A percentile compares a stretch with the other conserved stretches of the same genome.
These are phyloP conservation scores for Venustoraphidia nigricollis DNA, from an alignment of 2,888 invertebrate genomes.

Conservation along the genomic window DNA sequence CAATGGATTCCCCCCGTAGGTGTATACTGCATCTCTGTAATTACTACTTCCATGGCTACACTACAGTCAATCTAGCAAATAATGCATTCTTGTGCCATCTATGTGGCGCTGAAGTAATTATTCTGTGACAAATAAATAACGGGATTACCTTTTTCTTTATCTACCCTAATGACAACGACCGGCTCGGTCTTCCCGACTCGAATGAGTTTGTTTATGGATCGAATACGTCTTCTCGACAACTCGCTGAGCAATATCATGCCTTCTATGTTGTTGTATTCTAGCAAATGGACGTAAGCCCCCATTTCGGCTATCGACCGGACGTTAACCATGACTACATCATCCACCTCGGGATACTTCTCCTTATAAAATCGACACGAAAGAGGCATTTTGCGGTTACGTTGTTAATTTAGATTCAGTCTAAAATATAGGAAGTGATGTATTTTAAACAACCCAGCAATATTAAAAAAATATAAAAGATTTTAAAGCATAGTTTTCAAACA, in stretches of 20 bases:
- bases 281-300: conserved; percentile 96
- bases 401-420: background rate
- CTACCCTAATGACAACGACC: conserved; percentile 97
- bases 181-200: conserved; percentile 97
- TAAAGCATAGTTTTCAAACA: background rate
- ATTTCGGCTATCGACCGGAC: conserved; percentile 97
- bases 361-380: conserved; percentile 93
- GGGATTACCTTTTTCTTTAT: conserved; percentile 86
- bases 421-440: background rate
- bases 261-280: conserved; percentile 98
- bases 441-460: no score
- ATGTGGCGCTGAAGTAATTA: conserved; percentile 1
- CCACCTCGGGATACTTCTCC: conserved; percentile 94
- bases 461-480: background rate
- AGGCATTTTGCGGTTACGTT: conserved; percentile 46
- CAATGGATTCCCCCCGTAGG: no score
- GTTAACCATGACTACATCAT: conserved; percentile 99
- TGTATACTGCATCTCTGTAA: no score
- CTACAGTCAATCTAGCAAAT: no score
- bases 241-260: conserved; percentile 98
- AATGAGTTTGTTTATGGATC: conserved; percentile 98
- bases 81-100: background rate
- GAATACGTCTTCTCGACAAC: conserved; percentile 92
- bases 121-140: background rate
- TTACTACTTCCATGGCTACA: no score